phyloP scores from a whole-genome alignment of 2,797 vertebrate genomes.

The Aldrovandia affinis region DNA sequence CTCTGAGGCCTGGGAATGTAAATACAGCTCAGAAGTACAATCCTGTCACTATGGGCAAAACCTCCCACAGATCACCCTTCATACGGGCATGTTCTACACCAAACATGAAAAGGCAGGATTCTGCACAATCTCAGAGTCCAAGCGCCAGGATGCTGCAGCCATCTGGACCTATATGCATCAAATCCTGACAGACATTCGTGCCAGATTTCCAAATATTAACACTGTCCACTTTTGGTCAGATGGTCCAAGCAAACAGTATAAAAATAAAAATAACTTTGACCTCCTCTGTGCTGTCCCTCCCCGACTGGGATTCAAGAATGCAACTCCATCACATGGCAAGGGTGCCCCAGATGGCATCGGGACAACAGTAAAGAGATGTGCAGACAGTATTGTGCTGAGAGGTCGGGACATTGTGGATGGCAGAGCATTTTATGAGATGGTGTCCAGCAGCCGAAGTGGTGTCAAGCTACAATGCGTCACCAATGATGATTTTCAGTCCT shows the following conservation, averaged over 20 bases:
- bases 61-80: slow-evolving; percentile 43
- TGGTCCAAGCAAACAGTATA: slow-evolving; percentile 48
- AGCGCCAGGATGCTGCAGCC: slow-evolving; percentile 39
- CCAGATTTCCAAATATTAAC: slow-evolving; percentile 35
- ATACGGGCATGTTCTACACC: slow-evolving; percentile 46
- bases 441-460: too few relatives aligned
- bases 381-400: too few relatives aligned
- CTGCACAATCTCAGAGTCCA: slow-evolving; percentile 36
- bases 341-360: too few relatives aligned
- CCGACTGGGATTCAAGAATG: too few relatives aligned
- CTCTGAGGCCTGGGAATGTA: slow-evolving; percentile 42
- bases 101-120: slow-evolving; percentile 35
- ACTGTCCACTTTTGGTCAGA: slow-evolving; percentile 50
- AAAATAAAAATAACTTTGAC: slow-evolving; percentile 43
- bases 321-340: too few relatives aligned
- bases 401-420: too few relatives aligned
- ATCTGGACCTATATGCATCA: slow-evolving; percentile 48
- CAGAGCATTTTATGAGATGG: too few relatives aligned
- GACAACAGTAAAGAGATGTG: too few relatives aligned
- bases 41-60: slow-evolving; percentile 49
- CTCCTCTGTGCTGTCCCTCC: too few relatives aligned
- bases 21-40: slow-evolving; percentile 43
- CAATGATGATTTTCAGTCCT: too few relatives aligned
- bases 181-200: slow-evolving; percentile 34
- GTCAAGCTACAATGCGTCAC: too few relatives aligned